Base-by-base conservation (phyloP, 2,797 vertebrate species). In the Silurus aristotelis region DNA sequence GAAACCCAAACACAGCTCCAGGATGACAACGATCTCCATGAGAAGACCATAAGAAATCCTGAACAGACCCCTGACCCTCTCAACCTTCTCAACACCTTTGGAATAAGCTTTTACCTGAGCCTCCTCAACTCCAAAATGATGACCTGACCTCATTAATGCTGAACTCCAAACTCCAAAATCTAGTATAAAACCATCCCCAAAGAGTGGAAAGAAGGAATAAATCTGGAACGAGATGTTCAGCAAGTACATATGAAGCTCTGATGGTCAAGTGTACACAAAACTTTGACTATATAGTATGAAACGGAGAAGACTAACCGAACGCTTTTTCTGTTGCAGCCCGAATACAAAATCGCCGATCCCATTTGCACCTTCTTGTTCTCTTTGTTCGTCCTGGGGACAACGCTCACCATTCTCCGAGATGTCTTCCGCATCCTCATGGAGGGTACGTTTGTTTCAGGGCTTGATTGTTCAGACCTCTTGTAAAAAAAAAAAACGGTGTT, bases 311-410 rank as follows among this genome's bases (percentile, higher is more conserved):
- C 20, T 72, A 72, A 75, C n/a, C 27, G 87, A 90, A 88, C 77
- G 66, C 80, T 83, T 88, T 92, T 88, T 92, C 90, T 93, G 89
- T 91, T 86, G 2, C 93, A 99, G 98, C 98, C 98, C 2, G 97
- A 98, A 89, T 99, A 95, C 90, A 99, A 99, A 94, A 95, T 97
- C 0, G 97, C 97, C 0, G 98, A 99, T 88, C 98, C 98, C 73
- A 96, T 99, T 91, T 98, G 97, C 86, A 99, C 98, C 1, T 99
- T 98, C 92, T 94, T 99, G 87, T 99, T 99, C 93, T 99, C 98
- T 0, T 83, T 98, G 91, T 98, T 97, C 0, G 97, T 99, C 85
- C 95, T 99, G 0, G 96, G 95, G 83, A 98, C 98, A 91, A 98
- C 98, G 0, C 1, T 95, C 84, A 97, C 98, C 55, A 99, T 98